Evolutionary conservation across 2,888 invertebrate genomes (phyloP), one percentile per base, ranked within the genome.

Genomic region (Cephus pulcher): DNA sequence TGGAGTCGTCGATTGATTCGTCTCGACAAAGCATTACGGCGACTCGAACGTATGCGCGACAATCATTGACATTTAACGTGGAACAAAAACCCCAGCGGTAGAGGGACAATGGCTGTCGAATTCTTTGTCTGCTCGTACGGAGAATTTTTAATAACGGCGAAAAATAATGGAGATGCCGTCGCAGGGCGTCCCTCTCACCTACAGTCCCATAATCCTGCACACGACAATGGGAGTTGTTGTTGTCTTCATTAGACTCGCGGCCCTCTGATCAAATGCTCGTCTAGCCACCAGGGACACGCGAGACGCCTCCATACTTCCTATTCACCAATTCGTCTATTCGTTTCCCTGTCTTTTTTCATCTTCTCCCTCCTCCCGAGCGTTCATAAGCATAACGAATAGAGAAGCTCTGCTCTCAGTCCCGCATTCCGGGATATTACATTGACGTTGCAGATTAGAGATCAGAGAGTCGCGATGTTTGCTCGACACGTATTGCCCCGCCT

Each of bases 121-220:
- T 90, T 90, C 89, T 90, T 90, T 90, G 89, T 90, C 88, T 82
- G 83, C 82, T 79, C 74, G 75, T 76, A 79, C 81, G 86, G 82
- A 81, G 85, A 88, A 88, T 91, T 91, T 91, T 91, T 91, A 91
- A 91, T 91, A 91, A 91, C 89, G 89, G 87, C 86, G 88, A 87
- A 90, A 90, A 91, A 90, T 90, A 90, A 90, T 89, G 89, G 88
- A 90, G 89, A 90, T 86, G 89, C 86, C 85, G 82, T 74, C 68
- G 73, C 37, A 56, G 23, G 56, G 23, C 23, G 9, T 56, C 56
- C 56, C 56, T 56, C 23, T 56, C 56, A 56, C 56, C 56, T 56
- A 56, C 56, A 23, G 56, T 56, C 56, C 23, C 23, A 56, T 56
- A 56, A 56, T 56, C 56, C 56, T 56, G 56, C 56, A 23, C 56